A percentile compares a stretch with the other conserved stretches of the same genome.
phyloP scores from a whole-genome alignment of 1,140 invertebrate genomes.

The Eupristina koningsbergeri region DNA sequence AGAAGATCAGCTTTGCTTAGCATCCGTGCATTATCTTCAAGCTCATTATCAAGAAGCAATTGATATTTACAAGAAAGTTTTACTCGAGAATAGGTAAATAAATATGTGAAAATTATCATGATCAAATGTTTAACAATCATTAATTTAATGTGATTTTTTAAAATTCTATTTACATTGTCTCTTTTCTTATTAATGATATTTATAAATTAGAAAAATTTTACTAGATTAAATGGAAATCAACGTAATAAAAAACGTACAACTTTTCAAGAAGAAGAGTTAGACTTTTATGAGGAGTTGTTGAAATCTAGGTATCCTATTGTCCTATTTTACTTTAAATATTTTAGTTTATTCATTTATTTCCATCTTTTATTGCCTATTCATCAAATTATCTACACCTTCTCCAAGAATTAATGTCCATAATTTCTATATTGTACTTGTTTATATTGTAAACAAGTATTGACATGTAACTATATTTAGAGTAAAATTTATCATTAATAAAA shows the following conservation, averaged over 20 bases:
- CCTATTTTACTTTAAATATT: conserved; percentile 18
- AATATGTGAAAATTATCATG: neutral
- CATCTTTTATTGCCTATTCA: neutral
- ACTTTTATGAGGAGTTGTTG: conserved; percentile 12
- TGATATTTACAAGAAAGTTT: conserved; percentile 96
- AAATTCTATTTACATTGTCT: neutral
- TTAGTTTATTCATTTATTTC: neutral
- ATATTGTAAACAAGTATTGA: no score
- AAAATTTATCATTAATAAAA: no score
- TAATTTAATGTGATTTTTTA: neutral
- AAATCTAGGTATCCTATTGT: conserved; percentile 35
- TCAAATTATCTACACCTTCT: no score
- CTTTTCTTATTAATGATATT: conserved; percentile 15
- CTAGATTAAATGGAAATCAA: conserved; percentile 11
- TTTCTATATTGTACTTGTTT: no score
- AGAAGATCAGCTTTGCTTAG: conserved; percentile 96
- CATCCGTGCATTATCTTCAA: conserved; percentile 95
- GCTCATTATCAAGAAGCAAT: conserved; percentile 99
- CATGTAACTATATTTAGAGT: no score
- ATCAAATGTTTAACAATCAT: neutral
- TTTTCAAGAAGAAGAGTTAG: conserved; percentile 18
- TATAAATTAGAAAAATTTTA: conserved; percentile 14
- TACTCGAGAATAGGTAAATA: conserved; percentile 89
- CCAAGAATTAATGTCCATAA: no score
- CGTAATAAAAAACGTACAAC: neutral